Evolutionary conservation across 1,140 invertebrate species (phyloP).

Genomic region (Metaphire vulgaris): DNA sequence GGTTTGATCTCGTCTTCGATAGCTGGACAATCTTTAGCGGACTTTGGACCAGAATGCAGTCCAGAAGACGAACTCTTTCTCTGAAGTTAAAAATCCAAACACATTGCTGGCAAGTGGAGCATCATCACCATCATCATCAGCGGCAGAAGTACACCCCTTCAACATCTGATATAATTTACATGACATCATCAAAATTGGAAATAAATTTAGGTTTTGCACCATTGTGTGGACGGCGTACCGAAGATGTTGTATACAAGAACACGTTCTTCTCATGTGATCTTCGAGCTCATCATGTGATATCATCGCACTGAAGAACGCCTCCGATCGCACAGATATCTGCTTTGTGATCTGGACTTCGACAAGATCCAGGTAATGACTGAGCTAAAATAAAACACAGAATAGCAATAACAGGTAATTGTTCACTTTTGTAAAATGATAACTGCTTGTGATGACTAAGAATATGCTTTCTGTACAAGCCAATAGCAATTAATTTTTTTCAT

Average conservation of each 20-base stretch:
- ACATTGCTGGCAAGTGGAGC: too few species aligned
- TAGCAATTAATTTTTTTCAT: too few species aligned
- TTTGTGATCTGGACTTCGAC: slow-evolving; percentile 91
- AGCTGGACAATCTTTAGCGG: slow-evolving; percentile 68
- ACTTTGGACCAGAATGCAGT: slow-evolving; percentile 69
- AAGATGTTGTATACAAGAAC: slow-evolving; percentile 68
- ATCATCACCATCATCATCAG: too few species aligned
- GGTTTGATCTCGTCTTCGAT: slow-evolving; percentile 53
- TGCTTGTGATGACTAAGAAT: too few species aligned
- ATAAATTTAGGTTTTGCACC: too few species aligned
- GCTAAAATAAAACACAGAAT: slow-evolving; percentile 52
- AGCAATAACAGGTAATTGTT: too few species aligned
- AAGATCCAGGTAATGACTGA: slow-evolving; percentile 90
- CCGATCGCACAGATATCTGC: slow-evolving; percentile 90
- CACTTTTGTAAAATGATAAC: too few species aligned
- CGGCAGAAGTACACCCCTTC: too few species aligned
- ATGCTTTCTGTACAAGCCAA: too few species aligned
- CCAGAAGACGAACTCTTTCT: slow-evolving; percentile 60
- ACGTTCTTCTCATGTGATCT: slow-evolving; percentile 65
- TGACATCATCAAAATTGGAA: too few species aligned
- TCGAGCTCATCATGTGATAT: slow-evolving; percentile 74
- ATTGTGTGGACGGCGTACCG: too few species aligned
- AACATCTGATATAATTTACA: too few species aligned
- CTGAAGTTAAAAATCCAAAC: slow-evolving; percentile 50
- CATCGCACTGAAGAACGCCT: slow-evolving; percentile 94